Evolutionary conservation across 2,797 vertebrate genomes (phyloP), one percentile per base, ranked within the genome.

Genomic region (Arctocebus calabarensis): DNA sequence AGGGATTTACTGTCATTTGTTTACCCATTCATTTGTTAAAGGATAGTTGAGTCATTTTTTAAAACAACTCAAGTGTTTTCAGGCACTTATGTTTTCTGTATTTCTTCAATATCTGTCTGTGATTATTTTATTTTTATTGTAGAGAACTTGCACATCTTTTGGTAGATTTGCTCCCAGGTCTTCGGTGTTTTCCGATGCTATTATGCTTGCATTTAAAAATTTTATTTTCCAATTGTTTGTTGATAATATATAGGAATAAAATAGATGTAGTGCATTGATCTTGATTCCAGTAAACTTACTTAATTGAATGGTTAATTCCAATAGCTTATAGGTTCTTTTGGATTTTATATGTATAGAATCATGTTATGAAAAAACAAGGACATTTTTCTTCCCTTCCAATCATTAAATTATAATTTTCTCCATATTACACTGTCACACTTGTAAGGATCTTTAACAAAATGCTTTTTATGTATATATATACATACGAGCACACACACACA

Each of bases 81-180:
- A 55, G 52, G 16, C 22, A 81, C 52, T 45, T 81, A 22, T 5
- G 27, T 82, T 32, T 52, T 81, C 16, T 16, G 48, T 77, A 77
- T 77, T 84, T 84, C 71, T 92, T 84, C 29, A 57, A 2, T 77
- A 57, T 77, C 29, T 52, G 8, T 66, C 68, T 52, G 17, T 40
- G 22, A 73, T 62, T 10, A 34, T 27, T 52, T 86, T 55, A 0
- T 83, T 74, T 83, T 68, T 68, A 52, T 59, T 37, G 48, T 85
- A 45, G 52, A 92, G 29, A 77, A 34, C 19, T 77, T 92, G 61
- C 20, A 57, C 29, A 59, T 34, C n/a, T 91, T 91, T 91, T 84
- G 59, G 59, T 32, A 83, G 57, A 64, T 22, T 59, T 64, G 52
- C 32, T 25, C 9, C 10, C 32, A 74, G 14, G 57, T 64, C 20